Evolutionary conservation across 2,797 vertebrate genomes (phyloP).

Genomic region (Sebastes vulpes): DNA sequence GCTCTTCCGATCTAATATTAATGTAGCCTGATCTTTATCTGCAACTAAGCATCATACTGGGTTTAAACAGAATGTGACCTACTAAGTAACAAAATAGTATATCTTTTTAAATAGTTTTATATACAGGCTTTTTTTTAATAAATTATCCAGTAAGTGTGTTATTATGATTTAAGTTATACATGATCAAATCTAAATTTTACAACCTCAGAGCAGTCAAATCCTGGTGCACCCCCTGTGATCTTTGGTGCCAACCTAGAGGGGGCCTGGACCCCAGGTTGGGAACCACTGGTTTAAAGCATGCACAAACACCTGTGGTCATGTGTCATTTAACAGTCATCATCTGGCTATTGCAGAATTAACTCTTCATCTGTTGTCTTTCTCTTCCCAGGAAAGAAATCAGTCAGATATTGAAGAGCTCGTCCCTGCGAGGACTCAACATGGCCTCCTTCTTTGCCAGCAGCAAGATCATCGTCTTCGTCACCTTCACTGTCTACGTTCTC

Average conservation of each 20-base stretch:
- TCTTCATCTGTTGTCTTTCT: neutral
- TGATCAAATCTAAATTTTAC: neutral
- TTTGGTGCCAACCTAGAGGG: neutral
- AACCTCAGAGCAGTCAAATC: neutral
- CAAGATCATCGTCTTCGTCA: conserved; percentile 93
- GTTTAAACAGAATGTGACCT: neutral
- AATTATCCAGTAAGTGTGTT: neutral
- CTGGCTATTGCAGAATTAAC: neutral
- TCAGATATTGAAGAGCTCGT: conserved; percentile 92
- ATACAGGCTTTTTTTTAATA: neutral
- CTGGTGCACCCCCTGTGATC: neutral
- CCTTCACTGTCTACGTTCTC: conserved; percentile 89
- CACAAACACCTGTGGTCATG: neutral
- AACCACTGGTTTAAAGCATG: no score
- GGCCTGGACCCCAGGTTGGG: no score
- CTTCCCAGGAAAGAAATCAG: conserved; percentile 90
- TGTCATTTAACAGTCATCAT: neutral
- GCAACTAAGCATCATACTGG: neutral
- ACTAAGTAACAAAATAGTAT: neutral
- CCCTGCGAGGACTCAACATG: conserved; percentile 94
- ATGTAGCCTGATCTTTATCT: neutral
- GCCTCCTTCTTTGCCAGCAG: conserved; percentile 92
- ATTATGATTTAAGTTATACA: neutral
- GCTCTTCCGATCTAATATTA: no score
- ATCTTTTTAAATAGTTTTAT: neutral